Evolutionary conservation across 2,797 vertebrate genomes (phyloP).

Genomic region (Anguilla megastoma): DNA sequence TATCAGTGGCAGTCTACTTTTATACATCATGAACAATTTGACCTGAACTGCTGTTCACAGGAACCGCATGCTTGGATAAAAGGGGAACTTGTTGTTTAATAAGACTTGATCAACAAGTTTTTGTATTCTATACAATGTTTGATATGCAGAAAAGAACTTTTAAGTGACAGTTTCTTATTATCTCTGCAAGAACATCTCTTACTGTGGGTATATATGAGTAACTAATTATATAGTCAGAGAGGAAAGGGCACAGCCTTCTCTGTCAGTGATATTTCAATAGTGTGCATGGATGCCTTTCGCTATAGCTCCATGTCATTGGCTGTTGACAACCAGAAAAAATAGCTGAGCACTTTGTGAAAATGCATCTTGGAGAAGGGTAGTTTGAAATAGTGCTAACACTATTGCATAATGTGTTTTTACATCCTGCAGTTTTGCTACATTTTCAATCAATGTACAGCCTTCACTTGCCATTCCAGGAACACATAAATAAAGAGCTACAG

Average conservation of each 20-base stretch:
- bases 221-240: background rate
- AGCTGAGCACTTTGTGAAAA: constrained; percentile 22
- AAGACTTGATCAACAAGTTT: background rate
- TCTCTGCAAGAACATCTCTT: background rate
- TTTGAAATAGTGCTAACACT: constrained; percentile 65
- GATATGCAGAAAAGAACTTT: background rate
- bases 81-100: background rate
- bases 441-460: constrained; percentile 69
- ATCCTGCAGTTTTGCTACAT: constrained; percentile 58
- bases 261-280: background rate
- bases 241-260: background rate
- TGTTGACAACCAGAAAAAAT: constrained; percentile 34
- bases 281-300: background rate
- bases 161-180: background rate
- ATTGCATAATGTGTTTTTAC: constrained; percentile 66
- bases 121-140: background rate
- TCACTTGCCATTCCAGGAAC: constrained; percentile 53
- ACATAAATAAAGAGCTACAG: constrained; percentile 36
- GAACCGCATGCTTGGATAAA: background rate
- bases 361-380: constrained; percentile 45
- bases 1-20: constrained; percentile 49
- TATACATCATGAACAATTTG: constrained; percentile 40
- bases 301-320: background rate
- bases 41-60: background rate
- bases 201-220: background rate